Conservation (phyloP, 2,797 vertebrate genomes). For the Sphenodon punctatus region DNA sequence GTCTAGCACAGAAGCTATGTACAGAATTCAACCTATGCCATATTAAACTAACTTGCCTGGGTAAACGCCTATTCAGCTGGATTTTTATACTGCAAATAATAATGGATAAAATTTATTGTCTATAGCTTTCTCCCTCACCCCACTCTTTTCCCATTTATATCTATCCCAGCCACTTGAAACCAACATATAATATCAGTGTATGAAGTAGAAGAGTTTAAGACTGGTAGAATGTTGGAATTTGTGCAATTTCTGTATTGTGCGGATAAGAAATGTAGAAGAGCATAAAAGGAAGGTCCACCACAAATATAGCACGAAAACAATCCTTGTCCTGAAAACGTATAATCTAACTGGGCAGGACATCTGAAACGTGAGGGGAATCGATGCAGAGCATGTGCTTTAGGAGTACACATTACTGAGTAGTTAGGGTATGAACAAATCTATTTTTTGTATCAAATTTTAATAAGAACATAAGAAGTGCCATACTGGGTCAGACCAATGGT, state of each 20-base stretch:
- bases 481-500: too few relatives aligned
- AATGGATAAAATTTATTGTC: background rate
- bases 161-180: background rate
- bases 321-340: too few relatives aligned
- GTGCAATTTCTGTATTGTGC: background rate
- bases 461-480: too few relatives aligned
- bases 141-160: background rate
- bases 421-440: too few relatives aligned
- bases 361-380: too few relatives aligned
- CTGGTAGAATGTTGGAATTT: background rate
- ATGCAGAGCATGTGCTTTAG: too few relatives aligned
- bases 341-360: too few relatives aligned
- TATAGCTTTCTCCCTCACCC: background rate
- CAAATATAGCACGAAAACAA: background rate
- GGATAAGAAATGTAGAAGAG: background rate
- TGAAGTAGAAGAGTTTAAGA: background rate
- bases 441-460: too few relatives aligned
- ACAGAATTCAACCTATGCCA: background rate
- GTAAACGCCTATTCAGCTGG: background rate
- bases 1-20: constrained; percentile 6
- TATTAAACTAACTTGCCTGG: background rate
- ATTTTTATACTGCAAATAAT: background rate
- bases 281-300: background rate
- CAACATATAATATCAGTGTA: background rate
- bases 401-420: too few relatives aligned